A percentile compares a stretch with the other conserved stretches of the same genome.
phyloP scores from a whole-genome alignment of 2,113 vertebrate species.

The Charadrius vociferus region DNA sequence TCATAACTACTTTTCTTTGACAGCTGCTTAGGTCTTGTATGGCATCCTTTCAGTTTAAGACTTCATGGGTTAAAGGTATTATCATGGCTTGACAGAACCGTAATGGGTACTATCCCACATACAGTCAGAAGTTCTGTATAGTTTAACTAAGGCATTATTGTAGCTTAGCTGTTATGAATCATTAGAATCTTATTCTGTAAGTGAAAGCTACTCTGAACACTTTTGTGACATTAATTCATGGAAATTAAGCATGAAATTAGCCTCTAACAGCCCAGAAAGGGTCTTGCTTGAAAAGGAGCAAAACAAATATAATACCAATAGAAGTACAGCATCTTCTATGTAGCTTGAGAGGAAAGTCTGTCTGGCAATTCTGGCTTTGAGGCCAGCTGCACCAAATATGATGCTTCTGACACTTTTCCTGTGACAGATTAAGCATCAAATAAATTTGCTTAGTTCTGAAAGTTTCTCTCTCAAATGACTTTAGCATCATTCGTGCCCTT shows the following conservation, averaged over 20 bases:
- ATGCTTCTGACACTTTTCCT: not conserved
- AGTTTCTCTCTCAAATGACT: not conserved
- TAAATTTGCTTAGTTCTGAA: not conserved
- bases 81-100: not conserved
- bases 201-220: not conserved
- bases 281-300: not conserved
- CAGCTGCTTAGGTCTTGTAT: not conserved
- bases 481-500: not conserved
- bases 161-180: not conserved
- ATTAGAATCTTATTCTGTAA: not conserved
- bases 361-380: not conserved
- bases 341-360: not conserved
- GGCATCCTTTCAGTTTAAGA: not conserved
- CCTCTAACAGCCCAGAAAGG: not conserved
- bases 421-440: not conserved
- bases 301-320: not conserved
- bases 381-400: not conserved
- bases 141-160: not conserved
- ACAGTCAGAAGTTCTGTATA: not conserved
- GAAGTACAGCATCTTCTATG: not conserved
- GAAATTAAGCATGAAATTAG: not conserved
- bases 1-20: not conserved
- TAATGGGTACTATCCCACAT: not conserved
- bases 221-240: not conserved
- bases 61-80: not conserved